Conservation (phyloP, 2,797 vertebrate genomes). For the Lagocephalus sceleratus region DNA sequence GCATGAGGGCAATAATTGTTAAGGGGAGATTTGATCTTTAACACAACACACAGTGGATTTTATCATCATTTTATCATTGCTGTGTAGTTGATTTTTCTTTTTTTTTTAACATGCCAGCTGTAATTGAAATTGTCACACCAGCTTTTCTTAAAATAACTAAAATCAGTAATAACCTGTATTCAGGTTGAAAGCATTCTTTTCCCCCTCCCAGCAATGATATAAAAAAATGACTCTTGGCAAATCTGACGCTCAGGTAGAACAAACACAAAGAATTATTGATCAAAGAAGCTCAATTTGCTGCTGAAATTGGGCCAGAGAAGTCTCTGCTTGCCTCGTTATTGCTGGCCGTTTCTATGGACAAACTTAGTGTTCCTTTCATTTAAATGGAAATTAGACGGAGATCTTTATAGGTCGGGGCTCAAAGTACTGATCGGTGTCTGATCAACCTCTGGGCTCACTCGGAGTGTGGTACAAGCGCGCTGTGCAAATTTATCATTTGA, state of each 20-base stretch:
- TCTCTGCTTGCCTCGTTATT: constrained; percentile 30
- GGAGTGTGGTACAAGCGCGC: background rate
- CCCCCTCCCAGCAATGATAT: constrained; percentile 6
- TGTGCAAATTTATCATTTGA: no score
- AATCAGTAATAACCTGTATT: constrained; percentile 6
- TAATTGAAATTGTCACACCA: no score
- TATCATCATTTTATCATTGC: no score
- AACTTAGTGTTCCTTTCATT: constrained; percentile 53
- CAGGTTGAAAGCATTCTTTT: background rate
- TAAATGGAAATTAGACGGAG: constrained; percentile 71
- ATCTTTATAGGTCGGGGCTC: constrained; percentile 57
- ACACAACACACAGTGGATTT: no score
- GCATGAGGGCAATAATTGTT: no score
- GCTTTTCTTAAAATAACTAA: background rate
- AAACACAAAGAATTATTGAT: constrained; percentile 35
- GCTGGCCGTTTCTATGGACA: constrained; percentile 32
- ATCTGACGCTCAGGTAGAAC: background rate
- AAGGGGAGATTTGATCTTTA: no score
- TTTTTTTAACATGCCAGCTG: no score
- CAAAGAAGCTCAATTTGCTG: constrained; percentile 32
- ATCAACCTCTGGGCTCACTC: constrained; percentile 29
- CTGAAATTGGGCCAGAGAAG: constrained; percentile 25
- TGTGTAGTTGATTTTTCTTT: no score
- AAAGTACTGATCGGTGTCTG: constrained; percentile 41
- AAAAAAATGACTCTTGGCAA: background rate